Percentiles rank a stretch among this genome's conserved stretches.
phyloP scores from a whole-genome alignment of 2,888 invertebrate species.

The Teleiodes luculella region DNA sequence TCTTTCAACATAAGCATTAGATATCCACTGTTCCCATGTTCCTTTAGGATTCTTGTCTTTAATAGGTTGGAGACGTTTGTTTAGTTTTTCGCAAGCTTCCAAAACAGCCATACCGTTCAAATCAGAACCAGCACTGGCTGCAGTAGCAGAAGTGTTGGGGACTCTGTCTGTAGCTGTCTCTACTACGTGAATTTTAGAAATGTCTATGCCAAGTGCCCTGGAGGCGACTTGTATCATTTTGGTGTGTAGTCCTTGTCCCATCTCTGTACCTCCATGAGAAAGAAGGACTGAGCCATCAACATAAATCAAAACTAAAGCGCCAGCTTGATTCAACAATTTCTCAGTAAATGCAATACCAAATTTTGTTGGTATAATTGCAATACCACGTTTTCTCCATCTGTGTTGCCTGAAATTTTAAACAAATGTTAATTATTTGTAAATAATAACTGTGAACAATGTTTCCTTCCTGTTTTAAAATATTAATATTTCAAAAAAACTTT shows the following conservation, averaged over 20 bases:
- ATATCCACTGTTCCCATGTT: slow-evolving; percentile 91
- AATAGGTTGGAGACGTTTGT: slow-evolving; percentile 85
- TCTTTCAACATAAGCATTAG: slow-evolving; percentile 85
- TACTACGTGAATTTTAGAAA: slow-evolving; percentile 86
- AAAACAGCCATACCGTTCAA: slow-evolving; percentile 94
- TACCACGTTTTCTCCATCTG: slow-evolving; percentile 92
- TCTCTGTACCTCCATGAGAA: slow-evolving; percentile 96
- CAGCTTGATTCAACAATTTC: slow-evolving; percentile 88
- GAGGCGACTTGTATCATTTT: slow-evolving; percentile 97
- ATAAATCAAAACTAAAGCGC: slow-evolving; percentile 93
- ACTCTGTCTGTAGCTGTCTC: slow-evolving; percentile 94
- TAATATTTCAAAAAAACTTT: too few relatives aligned
- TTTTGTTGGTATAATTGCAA: slow-evolving; percentile 89
- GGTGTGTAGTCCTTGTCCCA: slow-evolving; percentile 97
- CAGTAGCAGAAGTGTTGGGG: slow-evolving; percentile 93
- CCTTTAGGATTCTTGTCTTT: slow-evolving; percentile 86
- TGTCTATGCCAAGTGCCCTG: slow-evolving; percentile 82
- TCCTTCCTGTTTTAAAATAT: too few relatives aligned
- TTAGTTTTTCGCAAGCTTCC: slow-evolving; percentile 87
- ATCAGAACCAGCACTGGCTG: slow-evolving; percentile 93
- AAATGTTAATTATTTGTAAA: not conserved
- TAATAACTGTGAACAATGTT: too few relatives aligned
- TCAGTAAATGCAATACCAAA: slow-evolving; percentile 91
- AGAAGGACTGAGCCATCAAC: slow-evolving; percentile 92
- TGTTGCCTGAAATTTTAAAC: slow-evolving; percentile 77